Percentiles rank a stretch among this genome's conserved stretches.
Evolutionary conservation across 2,113 vertebrate species (phyloP).

Genomic region (Apodemus sylvaticus): DNA sequence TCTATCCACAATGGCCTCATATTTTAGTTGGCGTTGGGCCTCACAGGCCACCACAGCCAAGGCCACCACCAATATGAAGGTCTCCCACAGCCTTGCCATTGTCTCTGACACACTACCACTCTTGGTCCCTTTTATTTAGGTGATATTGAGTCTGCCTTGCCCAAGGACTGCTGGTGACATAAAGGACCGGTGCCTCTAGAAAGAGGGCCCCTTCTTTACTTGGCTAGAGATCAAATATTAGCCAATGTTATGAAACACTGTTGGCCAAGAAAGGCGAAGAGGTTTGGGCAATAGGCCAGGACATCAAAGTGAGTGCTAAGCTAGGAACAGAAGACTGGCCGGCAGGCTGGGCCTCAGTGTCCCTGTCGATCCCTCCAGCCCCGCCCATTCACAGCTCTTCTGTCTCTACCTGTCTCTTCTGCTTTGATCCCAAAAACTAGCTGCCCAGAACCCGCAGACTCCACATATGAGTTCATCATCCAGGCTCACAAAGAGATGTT

Average conservation of each 20-base stretch:
- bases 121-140: conserved; percentile 48
- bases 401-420: neutral
- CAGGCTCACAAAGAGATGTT: neutral
- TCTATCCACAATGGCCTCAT: neutral
- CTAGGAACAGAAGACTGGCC: neutral
- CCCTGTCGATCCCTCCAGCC: neutral
- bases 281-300: conserved; percentile 20
- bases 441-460: neutral
- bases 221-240: neutral
- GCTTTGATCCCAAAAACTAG: neutral
- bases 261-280: conserved; percentile 13
- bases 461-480: neutral
- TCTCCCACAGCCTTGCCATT: conserved; percentile 28
- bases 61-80: neutral
- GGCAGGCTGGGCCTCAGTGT: neutral
- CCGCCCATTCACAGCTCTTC: neutral
- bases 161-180: conserved; percentile 11
- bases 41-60: neutral
- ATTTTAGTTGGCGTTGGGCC: fast-evolving
- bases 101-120: neutral
- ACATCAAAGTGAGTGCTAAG: neutral
- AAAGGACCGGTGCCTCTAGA: neutral
- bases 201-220: neutral
- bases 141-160: neutral
- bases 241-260: conserved; percentile 29